Conservation (phyloP, 1,140 invertebrate genomes). For the Patella vulgata region DNA sequence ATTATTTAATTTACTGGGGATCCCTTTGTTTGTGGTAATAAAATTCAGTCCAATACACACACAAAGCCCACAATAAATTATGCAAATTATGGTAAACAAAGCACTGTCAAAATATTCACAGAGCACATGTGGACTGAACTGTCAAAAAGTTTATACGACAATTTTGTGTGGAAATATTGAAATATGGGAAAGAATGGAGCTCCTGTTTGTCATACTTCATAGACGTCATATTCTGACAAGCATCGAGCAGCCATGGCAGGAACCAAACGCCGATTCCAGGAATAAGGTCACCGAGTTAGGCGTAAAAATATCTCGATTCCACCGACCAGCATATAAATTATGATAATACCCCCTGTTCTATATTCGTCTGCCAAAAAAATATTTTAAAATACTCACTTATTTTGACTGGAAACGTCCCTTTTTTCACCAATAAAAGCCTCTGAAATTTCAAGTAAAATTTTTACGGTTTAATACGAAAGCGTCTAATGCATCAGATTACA, state of each 20-base stretch:
- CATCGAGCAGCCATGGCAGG: not conserved
- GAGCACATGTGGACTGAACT: too few species aligned
- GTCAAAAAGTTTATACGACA: not conserved
- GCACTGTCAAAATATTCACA: too few species aligned
- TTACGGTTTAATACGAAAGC: too few species aligned
- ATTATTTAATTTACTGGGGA: too few species aligned
- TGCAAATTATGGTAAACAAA: too few species aligned
- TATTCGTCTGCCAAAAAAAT: conserved; percentile 11
- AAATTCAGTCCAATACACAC: too few species aligned
- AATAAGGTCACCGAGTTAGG: not conserved
- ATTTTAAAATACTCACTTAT: conserved; percentile 5
- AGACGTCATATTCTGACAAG: not conserved
- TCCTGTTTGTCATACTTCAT: not conserved
- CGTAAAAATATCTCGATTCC: not conserved
- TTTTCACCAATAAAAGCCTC: too few species aligned
- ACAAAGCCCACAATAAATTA: too few species aligned
- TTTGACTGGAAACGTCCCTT: too few species aligned
- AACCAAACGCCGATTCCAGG: not conserved
- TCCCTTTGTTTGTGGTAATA: too few species aligned
- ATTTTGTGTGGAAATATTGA: not conserved
- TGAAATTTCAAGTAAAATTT: too few species aligned
- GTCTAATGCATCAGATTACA: too few species aligned
- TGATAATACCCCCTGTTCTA: conserved; percentile 47
- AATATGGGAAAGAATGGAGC: not conserved
- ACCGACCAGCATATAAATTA: conserved; percentile 36